These are phyloP conservation scores for Cacajao melanocephalus DNA, from an alignment of 2,797 vertebrate genomes.

Conservation along the genomic window DNA sequence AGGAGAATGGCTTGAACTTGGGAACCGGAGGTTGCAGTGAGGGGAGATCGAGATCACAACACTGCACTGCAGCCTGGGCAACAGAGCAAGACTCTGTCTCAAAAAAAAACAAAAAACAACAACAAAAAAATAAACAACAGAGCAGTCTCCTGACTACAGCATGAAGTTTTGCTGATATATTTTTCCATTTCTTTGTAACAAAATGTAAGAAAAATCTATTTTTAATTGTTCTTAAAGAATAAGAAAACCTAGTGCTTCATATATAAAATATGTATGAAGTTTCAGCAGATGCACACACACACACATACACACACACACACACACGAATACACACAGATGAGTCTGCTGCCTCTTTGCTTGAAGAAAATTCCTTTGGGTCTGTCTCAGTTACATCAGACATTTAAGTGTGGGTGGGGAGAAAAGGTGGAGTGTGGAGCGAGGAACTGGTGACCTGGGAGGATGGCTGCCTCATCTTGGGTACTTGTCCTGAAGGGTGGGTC, in stretches of 20 bases:
- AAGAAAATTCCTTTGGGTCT: not conserved
- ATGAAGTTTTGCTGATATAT: not conserved
- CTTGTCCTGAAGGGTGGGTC: rapidly evolving
- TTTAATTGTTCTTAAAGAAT: not conserved
- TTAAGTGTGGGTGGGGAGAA: rapidly evolving
- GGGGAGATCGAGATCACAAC: not conserved
- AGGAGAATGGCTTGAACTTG: not conserved
- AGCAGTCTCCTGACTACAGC: not conserved
- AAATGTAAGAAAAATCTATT: not conserved
- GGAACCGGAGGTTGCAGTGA: not conserved
- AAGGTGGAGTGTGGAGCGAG: rapidly evolving
- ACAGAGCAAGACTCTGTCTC: not conserved
- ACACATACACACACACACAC: too few species aligned
- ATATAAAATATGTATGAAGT: not conserved
- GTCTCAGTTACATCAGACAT: not conserved
- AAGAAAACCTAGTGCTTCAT: not conserved
- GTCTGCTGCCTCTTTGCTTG: not conserved
- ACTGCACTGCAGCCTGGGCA: not conserved
- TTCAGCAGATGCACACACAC: rapidly evolving
- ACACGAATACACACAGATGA: rapidly evolving
- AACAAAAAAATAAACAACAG: not conserved
- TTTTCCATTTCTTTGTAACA: not conserved
- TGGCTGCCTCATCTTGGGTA: not conserved
- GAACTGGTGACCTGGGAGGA: not conserved
- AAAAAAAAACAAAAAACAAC: not conserved